Evolutionary conservation across 2,888 invertebrate genomes (phyloP), one percentile per base, ranked within the genome.

Genomic region (Cepaea hortensis): DNA sequence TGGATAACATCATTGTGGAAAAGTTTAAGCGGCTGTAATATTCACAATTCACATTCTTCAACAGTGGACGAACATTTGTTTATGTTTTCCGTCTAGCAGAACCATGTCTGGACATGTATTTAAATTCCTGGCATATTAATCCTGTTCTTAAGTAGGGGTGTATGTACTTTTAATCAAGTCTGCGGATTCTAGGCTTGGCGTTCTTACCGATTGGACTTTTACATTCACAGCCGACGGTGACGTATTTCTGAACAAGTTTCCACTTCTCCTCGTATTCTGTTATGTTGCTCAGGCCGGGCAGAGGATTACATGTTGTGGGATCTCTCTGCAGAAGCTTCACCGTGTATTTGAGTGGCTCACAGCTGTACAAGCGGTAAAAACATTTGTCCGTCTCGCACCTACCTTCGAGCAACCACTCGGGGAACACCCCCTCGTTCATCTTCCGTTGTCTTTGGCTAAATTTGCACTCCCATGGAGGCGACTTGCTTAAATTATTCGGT

Each of bases 251-350:
- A 70, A 90, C 90, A 73, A 92, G 89, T 50, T 88, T 87, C 93
- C 93, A 93, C 9, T 89, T 87, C 87, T 93, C 93, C 86, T 93
- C 93, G 84, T 91, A 93, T 0, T 91, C 90, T 6, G 91, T 91
- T 77, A 90, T 89, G 61, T 88, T 86, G n/a, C 92, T 91, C 73
- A 90, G 85, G 72, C 89, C 88, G 6, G 93, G 93, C 55, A 93
- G 88, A 0, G 93, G 93, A 72, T 92, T 91, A 86, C 93, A 93
- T 46, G 89, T 90, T 72, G 88, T 88, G 11, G 91, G 92, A 87
- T 93, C 92, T 86, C 93, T 79, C 88, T 91, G 90, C 85, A 93
- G 89, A 76, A 93, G 89, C 88, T 91, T 91, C 79, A 93, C 90
- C 76, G 91, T 88, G 88, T 93, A 93, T 83, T 90, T 91, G 80